Evolutionary conservation across 1,140 invertebrate species (phyloP).

Genomic region (Hycleus phaleratus): DNA sequence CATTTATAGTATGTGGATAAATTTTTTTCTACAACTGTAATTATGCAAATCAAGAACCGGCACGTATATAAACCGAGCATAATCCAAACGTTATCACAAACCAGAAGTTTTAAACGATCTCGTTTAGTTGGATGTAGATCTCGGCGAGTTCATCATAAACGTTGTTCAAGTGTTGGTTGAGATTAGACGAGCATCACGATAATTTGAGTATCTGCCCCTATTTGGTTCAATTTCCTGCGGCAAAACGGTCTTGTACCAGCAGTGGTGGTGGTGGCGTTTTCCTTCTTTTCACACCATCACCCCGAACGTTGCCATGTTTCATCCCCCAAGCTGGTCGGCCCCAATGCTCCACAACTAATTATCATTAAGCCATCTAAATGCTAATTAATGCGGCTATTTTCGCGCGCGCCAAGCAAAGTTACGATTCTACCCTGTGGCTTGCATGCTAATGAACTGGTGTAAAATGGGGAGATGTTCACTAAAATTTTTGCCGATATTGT

Average conservation of each 20-base stretch:
- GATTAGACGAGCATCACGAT: slow-evolving; percentile 20
- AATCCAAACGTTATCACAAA: slow-evolving; percentile 19
- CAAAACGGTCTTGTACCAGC: neutral
- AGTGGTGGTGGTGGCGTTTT: slow-evolving; percentile 8
- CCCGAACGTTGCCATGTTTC: slow-evolving; percentile 30
- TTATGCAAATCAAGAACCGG: slow-evolving; percentile 15
- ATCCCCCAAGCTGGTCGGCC: slow-evolving; percentile 35
- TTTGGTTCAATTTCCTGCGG: too few relatives aligned
- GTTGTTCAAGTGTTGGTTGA: slow-evolving; percentile 21
- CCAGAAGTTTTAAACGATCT: slow-evolving; percentile 27
- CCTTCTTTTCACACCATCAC: slow-evolving; percentile 38
- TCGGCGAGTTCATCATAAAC: slow-evolving; percentile 31
- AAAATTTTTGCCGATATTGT: too few relatives aligned
- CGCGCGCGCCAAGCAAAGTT: slow-evolving; percentile 36
- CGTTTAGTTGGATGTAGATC: slow-evolving; percentile 24
- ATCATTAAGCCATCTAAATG: slow-evolving; percentile 49
- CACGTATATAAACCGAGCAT: slow-evolving; percentile 22
- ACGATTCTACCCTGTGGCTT: slow-evolving; percentile 34
- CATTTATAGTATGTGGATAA: too few relatives aligned
- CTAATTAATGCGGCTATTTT: slow-evolving; percentile 49
- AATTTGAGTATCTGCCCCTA: slow-evolving; percentile 22
- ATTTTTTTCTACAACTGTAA: neutral
- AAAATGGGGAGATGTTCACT: too few relatives aligned
- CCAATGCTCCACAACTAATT: slow-evolving; percentile 41
- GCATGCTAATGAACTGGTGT: slow-evolving; percentile 41